These are phyloP conservation scores for Nicator chloris DNA, from an alignment of 2,113 vertebrate species.

Conservation along the genomic window DNA sequence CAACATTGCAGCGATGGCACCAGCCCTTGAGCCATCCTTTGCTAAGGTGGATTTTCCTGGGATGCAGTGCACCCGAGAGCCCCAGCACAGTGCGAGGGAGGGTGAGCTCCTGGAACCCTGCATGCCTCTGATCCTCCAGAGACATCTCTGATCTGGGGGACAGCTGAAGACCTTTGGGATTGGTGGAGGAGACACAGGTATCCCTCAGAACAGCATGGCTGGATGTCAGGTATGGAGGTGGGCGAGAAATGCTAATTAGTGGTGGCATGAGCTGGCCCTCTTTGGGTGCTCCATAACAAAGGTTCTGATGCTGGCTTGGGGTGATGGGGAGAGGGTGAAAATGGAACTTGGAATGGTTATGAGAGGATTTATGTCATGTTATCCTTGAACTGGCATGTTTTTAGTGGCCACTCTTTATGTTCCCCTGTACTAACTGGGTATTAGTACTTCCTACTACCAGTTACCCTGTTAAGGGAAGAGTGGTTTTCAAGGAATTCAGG, in stretches of 20 bases:
- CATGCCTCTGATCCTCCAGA: accelerated
- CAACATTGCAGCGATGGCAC: not conserved
- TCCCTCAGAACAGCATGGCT: accelerated
- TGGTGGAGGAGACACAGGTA: not conserved
- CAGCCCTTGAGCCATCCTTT: not conserved
- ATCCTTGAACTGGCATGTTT: not conserved
- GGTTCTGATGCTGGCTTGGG: not conserved
- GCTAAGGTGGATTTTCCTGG: not conserved
- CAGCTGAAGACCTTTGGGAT: no score
- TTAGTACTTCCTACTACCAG: not conserved
- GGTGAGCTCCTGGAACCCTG: accelerated
- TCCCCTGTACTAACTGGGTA: not conserved
- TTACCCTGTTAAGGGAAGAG: not conserved
- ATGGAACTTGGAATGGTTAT: no score
- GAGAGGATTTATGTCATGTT: not conserved
- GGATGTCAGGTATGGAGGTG: accelerated
- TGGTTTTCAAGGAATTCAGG: not conserved
- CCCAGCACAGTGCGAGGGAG: accelerated
- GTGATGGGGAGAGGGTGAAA: not conserved
- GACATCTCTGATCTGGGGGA: accelerated
- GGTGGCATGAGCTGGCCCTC: not conserved
- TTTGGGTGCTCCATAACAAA: not conserved
- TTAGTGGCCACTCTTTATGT: not conserved
- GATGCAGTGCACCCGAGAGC: accelerated
- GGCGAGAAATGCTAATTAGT: not conserved